Conservation (phyloP, 1,140 invertebrate species). For the Drosophila novamexicana region DNA sequence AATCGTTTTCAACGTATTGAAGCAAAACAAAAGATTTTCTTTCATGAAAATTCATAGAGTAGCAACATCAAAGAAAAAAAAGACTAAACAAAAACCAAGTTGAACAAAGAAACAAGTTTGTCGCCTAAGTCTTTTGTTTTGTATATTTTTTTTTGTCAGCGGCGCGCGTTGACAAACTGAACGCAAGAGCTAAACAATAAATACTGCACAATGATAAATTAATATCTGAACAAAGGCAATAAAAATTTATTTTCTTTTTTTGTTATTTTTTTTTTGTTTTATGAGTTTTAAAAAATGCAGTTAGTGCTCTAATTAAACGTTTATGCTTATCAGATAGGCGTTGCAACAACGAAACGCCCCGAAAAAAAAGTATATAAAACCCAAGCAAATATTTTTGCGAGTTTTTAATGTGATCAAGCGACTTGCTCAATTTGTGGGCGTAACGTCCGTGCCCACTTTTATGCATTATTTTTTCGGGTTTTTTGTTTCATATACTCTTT, state of each 20-base stretch:
- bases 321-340: constrained; percentile 64
- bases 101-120: constrained; percentile 66
- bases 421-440: constrained; percentile 74
- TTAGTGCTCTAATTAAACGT: constrained; percentile 75
- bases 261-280: neutral
- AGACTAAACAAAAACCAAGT: neutral
- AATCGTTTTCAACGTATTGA: constrained; percentile 22
- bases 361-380: constrained; percentile 37
- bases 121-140: constrained; percentile 77
- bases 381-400: constrained; percentile 53
- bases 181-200: constrained; percentile 49
- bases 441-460: constrained; percentile 31
- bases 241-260: constrained; percentile 21
- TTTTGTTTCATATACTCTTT: constrained; percentile 22
- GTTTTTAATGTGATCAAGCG: constrained; percentile 50
- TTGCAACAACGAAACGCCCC: constrained; percentile 60
- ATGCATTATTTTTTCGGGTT: constrained; percentile 17
- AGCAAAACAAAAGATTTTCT: constrained; percentile 55
- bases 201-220: constrained; percentile 70
- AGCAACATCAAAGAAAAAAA: too few species aligned
- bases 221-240: constrained; percentile 67
- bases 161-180: constrained; percentile 32
- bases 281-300: constrained; percentile 40
- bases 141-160: constrained; percentile 49
- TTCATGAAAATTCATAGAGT: constrained; percentile 37